Conservation (phyloP, 1,140 invertebrate genomes). For the Zaprionus nigranus region DNA sequence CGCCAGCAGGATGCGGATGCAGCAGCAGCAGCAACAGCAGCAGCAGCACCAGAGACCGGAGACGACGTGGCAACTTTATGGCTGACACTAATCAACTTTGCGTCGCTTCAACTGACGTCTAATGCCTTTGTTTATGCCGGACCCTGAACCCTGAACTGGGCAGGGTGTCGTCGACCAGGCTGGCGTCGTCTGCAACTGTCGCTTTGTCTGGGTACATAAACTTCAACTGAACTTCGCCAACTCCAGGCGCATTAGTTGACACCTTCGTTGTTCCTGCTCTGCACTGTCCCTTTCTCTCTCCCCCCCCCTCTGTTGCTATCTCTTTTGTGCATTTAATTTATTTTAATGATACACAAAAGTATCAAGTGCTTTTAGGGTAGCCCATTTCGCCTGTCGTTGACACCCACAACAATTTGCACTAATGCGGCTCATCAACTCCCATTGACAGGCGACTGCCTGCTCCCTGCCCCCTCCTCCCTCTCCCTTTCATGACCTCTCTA, state of each 20-base stretch:
- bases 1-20: constrained; percentile 63
- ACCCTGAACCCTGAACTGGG: neutral
- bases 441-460: constrained; percentile 41
- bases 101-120: constrained; percentile 65
- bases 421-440: constrained; percentile 67
- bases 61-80: constrained; percentile 69
- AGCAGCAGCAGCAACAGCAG: neutral
- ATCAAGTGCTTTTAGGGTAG: constrained; percentile 56
- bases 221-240: constrained; percentile 1
- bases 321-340: constrained; percentile 52
- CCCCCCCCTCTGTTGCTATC: constrained; percentile 9
- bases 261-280: constrained; percentile 15
- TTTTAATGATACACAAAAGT: constrained; percentile 56
- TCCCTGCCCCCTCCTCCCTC: no score
- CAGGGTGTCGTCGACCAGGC: neutral
- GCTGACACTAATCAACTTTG: constrained; percentile 83
- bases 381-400: constrained; percentile 37
- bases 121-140: constrained; percentile 76
- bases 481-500: neutral
- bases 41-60: constrained; percentile 36
- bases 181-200: constrained; percentile 7
- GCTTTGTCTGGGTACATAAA: constrained; percentile 25
- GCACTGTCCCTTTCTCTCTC: neutral
- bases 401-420: constrained; percentile 74
- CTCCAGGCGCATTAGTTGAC: constrained; percentile 31